A percentile compares a stretch with the other conserved stretches of the same genome.
phyloP scores from a whole-genome alignment of 1,140 invertebrate genomes.

The Parapsyche elsis region DNA sequence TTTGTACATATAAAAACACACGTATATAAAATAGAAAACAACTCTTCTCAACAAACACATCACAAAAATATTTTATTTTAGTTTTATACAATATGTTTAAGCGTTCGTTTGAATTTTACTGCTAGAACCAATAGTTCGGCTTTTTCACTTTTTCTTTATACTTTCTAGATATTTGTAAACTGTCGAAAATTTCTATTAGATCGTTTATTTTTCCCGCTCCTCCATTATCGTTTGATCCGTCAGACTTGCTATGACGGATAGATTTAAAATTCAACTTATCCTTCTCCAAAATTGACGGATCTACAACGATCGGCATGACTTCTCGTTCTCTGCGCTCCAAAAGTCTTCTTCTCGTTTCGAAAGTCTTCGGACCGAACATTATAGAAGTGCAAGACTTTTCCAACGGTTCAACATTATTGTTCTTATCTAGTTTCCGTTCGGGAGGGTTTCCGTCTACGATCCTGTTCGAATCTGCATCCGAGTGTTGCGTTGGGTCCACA shows the following conservation, averaged over 20 bases:
- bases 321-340: slow-evolving; percentile 51
- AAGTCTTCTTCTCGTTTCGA: slow-evolving; percentile 44
- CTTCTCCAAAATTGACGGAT: not conserved
- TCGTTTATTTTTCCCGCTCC: slow-evolving; percentile 44
- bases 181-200: slow-evolving; percentile 50
- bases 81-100: not conserved
- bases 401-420: slow-evolving; percentile 6
- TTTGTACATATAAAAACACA: slow-evolving; percentile 7
- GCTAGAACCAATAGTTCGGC: slow-evolving; percentile 53
- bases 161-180: slow-evolving; percentile 45
- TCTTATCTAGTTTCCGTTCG: not conserved
- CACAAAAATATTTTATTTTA: slow-evolving; percentile 18
- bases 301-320: slow-evolving; percentile 29
- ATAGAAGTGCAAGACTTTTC: slow-evolving; percentile 25
- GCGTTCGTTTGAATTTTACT: not conserved
- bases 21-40: slow-evolving; percentile 17
- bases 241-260: slow-evolving; percentile 30
- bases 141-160: slow-evolving; percentile 49
- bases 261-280: not conserved
- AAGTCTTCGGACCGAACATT: slow-evolving; percentile 23
- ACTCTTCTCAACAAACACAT: slow-evolving; percentile 3
- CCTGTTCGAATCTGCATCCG: not conserved
- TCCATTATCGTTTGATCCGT: not conserved
- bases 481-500: not conserved
- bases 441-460: not conserved